Percentiles rank a stretch among this genome's conserved stretches.
These are phyloP conservation scores for Euproctis similis DNA, from an alignment of 2,888 invertebrate species.

Conservation along the genomic window DNA sequence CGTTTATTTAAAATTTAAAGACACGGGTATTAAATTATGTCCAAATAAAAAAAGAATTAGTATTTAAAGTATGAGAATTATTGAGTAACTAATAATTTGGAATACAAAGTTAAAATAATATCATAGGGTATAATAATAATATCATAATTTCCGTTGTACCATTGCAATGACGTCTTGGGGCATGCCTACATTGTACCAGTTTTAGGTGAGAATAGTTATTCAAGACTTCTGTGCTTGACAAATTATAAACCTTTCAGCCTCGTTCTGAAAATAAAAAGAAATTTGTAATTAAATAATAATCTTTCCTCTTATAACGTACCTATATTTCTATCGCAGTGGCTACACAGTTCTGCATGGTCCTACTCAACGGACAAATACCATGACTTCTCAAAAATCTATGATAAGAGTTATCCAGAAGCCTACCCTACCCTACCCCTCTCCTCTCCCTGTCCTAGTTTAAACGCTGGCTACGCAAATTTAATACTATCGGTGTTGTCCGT, in stretches of 20 bases:
- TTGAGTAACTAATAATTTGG: neutral
- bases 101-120: neutral
- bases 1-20: neutral
- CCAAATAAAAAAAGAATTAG: neutral
- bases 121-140: constrained; percentile 3
- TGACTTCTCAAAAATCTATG: no score
- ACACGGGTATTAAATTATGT: neutral
- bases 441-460: no score
- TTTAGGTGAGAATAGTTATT: constrained; percentile 20
- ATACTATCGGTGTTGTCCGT: no score
- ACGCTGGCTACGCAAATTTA: no score
- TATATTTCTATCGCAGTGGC: no score
- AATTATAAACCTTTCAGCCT: constrained; percentile 61
- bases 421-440: no score
- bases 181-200: no score
- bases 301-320: no score
- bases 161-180: constrained; percentile 7
- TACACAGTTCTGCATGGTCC: no score
- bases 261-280: constrained; percentile 45
- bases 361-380: no score
- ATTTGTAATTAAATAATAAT: neutral
- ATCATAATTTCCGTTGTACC: constrained; percentile 7
- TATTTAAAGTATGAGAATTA: neutral
- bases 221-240: constrained; percentile 62
- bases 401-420: no score